These are phyloP conservation scores for Leptestheria dahalacensis DNA, from an alignment of 1,140 invertebrate genomes.

Conservation along the genomic window DNA sequence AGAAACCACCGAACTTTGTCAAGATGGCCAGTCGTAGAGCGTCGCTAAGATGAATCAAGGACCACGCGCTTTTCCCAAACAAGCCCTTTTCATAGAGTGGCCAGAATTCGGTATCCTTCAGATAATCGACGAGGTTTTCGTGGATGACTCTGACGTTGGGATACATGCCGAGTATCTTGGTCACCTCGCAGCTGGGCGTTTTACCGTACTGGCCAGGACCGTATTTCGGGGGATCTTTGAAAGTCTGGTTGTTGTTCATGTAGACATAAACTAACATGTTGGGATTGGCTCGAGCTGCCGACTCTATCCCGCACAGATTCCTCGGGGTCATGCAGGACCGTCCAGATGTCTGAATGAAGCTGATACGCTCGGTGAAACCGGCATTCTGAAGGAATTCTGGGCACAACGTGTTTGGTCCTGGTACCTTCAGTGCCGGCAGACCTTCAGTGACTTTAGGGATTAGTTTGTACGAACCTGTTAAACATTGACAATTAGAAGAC, in stretches of 20 bases:
- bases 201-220: slow-evolving; percentile 21
- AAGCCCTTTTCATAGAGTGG: slow-evolving; percentile 23
- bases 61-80: slow-evolving; percentile 27
- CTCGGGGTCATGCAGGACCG: slow-evolving; percentile 32
- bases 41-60: slow-evolving; percentile 7
- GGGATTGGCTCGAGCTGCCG: slow-evolving; percentile 43
- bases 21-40: too few relatives aligned
- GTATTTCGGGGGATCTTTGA: slow-evolving; percentile 18
- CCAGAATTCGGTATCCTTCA: slow-evolving; percentile 42
- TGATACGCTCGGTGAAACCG: too few relatives aligned
- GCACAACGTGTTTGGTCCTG: too few relatives aligned
- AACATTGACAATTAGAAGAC: too few relatives aligned
- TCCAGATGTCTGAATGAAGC: slow-evolving; percentile 39
- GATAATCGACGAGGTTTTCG: slow-evolving; percentile 39
- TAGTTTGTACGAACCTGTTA: too few relatives aligned
- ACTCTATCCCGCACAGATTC: slow-evolving; percentile 50
- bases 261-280: slow-evolving; percentile 35
- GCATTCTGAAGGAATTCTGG: too few relatives aligned
- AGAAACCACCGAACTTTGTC: slow-evolving; percentile 1
- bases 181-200: slow-evolving; percentile 22
- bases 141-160: slow-evolving; percentile 40
- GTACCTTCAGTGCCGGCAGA: too few relatives aligned
- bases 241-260: slow-evolving; percentile 28
- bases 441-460: too few relatives aligned
- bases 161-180: slow-evolving; percentile 33